Evolutionary conservation across 2,113 vertebrate genomes (phyloP).

Genomic region (Struthio camelus): DNA sequence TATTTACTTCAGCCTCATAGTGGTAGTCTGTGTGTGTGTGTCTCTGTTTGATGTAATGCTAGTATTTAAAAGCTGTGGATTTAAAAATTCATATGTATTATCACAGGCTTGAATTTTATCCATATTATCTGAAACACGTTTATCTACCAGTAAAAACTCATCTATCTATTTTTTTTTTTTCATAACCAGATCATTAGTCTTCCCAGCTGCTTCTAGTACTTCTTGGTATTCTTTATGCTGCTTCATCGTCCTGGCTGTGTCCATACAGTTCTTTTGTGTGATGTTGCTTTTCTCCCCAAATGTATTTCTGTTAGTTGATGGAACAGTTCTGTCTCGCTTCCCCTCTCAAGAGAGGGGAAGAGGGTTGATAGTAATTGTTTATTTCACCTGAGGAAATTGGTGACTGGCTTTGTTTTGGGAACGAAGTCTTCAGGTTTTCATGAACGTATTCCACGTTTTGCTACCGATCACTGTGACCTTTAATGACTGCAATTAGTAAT

Average conservation of each 20-base stretch:
- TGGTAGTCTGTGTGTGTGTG: background rate
- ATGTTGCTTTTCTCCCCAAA: background rate
- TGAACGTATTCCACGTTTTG: background rate
- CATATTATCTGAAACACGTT: rapidly evolving
- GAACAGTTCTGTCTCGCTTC: too few relatives aligned
- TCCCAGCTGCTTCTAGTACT: background rate
- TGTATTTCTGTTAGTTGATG: background rate
- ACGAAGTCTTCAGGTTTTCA: background rate
- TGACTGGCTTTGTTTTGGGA: background rate
- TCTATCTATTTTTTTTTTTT: background rate
- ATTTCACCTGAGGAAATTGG: background rate
- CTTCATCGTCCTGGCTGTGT: background rate
- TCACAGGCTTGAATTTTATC: background rate
- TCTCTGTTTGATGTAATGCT: background rate
- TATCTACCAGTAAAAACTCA: background rate
- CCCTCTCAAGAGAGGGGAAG: background rate
- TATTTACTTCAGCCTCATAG: background rate
- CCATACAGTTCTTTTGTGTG: background rate
- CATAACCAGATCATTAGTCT: background rate
- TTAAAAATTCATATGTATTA: background rate
- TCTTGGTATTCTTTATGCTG: background rate
- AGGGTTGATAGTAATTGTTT: background rate
- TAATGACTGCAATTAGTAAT: background rate
- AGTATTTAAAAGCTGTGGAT: background rate
- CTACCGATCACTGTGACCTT: background rate